Base-by-base conservation (phyloP, 1,140 invertebrate species). In the Bicyclus anynana region DNA sequence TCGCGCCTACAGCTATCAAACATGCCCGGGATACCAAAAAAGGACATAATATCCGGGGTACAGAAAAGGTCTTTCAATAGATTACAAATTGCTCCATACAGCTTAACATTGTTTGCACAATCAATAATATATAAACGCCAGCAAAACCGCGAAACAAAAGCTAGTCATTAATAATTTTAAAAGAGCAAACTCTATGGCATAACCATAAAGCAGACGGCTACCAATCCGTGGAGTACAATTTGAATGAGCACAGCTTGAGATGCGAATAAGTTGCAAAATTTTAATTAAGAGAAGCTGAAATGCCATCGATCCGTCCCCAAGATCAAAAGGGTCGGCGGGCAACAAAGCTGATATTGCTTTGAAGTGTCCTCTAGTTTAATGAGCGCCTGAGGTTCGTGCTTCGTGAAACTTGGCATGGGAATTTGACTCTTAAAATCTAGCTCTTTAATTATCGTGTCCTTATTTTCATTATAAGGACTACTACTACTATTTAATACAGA, bases 321-420 rank as follows among this genome's bases (percentile, higher is more conserved):
- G 63, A 80, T 80, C 72, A 78, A 78, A 53, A 62, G 29, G 56
- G 18, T 16, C 17, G 49, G 23, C n/a, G 50, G 33, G 29, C 27
- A 48, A 53, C 53, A 80, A 78, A 77, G 77, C 67, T 72, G 70
- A 71, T 38, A 74, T 74, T 77, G 51, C 72, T 78, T 74, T 75
- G 72, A 72, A 78, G 61, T 71, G 59, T 67, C 65, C 58, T 68
- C 62, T n/a, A 40, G 33, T 46, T 68, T 77, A 69, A 75, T 67
- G 67, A 75, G 60, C 53, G 56, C 13, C 54, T 37, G 27, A 40
- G 55, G 51, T 47, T 20, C 27, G 38, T 51, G 26, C 23, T 21
- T 9, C 38, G 16, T 44, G 16, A 20, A 33, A 59, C 40, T 38
- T 47, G 33, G 52, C 64, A 69, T 14, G 47, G 47, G 53, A 71